A percentile compares a stretch with the other conserved stretches of the same genome.
These are phyloP conservation scores for Pinctada fucata DNA, from an alignment of 2,888 invertebrate species.

Conservation along the genomic window DNA sequence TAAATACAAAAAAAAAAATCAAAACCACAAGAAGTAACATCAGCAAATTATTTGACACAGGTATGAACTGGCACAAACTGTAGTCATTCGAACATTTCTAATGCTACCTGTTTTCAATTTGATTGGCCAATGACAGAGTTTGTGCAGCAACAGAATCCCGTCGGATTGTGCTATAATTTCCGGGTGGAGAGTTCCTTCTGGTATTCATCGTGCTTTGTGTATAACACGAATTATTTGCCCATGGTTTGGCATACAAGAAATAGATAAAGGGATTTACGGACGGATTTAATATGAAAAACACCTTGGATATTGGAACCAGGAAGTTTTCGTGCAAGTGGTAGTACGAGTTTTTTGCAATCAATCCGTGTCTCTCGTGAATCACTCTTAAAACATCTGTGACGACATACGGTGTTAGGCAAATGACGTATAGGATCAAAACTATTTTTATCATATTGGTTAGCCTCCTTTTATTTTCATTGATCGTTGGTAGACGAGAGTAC, in stretches of 20 bases:
- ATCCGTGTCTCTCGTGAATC: neutral
- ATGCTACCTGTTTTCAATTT: no score
- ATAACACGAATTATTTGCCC: neutral
- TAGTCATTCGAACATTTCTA: no score
- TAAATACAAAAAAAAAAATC: no score
- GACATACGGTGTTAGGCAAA: neutral
- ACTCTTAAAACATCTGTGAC: neutral
- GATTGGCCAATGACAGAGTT: no score
- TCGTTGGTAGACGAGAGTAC: neutral
- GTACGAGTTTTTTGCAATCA: neutral
- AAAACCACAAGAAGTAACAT: no score
- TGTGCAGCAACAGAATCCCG: no score
- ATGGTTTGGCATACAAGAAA: neutral
- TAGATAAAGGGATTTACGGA: neutral
- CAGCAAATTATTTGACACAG: no score
- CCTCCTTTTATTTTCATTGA: neutral
- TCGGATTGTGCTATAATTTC: no score
- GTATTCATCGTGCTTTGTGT: neutral
- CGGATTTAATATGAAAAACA: neutral
- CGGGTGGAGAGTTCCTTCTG: no score
- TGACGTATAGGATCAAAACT: neutral
- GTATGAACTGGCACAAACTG: no score
- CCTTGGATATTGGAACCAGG: neutral
- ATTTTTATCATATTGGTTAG: neutral
- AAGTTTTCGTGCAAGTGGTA: neutral